These are phyloP conservation scores for Epinotia bilunana DNA, from an alignment of 2,888 invertebrate genomes.

Conservation along the genomic window DNA sequence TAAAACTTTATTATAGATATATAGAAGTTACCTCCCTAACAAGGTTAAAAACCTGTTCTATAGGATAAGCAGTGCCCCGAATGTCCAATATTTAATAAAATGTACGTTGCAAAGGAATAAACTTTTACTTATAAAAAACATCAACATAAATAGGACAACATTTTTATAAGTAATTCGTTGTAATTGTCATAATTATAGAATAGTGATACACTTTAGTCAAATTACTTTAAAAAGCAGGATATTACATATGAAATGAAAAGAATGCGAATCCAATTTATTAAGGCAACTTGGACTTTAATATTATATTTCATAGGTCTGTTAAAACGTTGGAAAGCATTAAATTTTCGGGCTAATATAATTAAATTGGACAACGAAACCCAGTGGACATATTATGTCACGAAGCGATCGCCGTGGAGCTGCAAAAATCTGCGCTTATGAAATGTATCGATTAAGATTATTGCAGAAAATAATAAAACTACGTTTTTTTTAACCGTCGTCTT, in stretches of 20 bases:
- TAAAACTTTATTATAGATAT: too few species aligned
- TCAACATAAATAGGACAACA: background rate
- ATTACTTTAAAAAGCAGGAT: constrained; percentile 1
- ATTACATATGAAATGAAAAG: constrained; percentile 3
- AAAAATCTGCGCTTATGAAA: constrained; percentile 7
- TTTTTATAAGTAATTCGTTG: background rate
- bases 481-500: too few species aligned
- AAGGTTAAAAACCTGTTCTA: too few species aligned
- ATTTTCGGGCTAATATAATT: constrained; percentile 68
- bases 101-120: background rate
- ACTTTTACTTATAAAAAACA: background rate
- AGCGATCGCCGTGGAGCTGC: constrained; percentile 49
- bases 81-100: background rate
- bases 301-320: constrained; percentile 42
- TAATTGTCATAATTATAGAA: background rate
- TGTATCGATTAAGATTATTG: background rate
- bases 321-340: constrained; percentile 61
- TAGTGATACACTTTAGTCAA: background rate
- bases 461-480: too few species aligned
- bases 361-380: constrained; percentile 69
- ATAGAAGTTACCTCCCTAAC: too few species aligned
- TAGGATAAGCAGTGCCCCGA: background rate
- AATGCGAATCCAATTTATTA: constrained; percentile 24
- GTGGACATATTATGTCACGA: constrained; percentile 63
- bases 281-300: constrained; percentile 31